Evolutionary conservation across 2,113 vertebrate species (phyloP).

Genomic region (Picathartes gymnocephalus): DNA sequence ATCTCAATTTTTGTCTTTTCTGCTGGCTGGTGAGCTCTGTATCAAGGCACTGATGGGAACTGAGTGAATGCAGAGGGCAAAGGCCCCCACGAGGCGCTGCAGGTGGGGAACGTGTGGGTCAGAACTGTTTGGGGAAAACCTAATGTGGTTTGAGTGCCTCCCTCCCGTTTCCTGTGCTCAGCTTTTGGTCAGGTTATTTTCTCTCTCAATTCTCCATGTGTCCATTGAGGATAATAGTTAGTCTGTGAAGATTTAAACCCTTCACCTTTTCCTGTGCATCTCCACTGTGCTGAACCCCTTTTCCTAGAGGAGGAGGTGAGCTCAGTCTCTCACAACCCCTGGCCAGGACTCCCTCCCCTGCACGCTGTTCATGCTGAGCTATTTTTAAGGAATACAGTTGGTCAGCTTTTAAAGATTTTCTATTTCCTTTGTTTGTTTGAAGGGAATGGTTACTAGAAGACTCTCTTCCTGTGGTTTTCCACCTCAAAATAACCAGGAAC

Average conservation of each 20-base stretch:
- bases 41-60: background rate
- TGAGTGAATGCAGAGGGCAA: background rate
- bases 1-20: background rate
- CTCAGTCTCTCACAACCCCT: background rate
- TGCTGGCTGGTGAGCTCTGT: background rate
- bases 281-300: background rate
- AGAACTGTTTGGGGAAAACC: background rate
- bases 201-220: background rate
- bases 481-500: background rate
- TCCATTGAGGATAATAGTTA: background rate
- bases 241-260: background rate
- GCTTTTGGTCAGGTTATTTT: background rate
- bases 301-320: background rate
- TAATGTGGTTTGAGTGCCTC: background rate
- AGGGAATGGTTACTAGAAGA: background rate
- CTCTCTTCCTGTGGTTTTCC: background rate
- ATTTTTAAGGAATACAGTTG: background rate
- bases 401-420: background rate
- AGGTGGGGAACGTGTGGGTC: background rate
- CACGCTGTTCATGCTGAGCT: background rate
- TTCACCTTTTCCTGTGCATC: background rate
- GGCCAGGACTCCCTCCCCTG: background rate
- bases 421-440: background rate
- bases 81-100: background rate
- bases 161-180: background rate